Evolutionary conservation across 2,113 vertebrate genomes (phyloP), one percentile per base, ranked within the genome.

Genomic region (Lepidothrix coronata): DNA sequence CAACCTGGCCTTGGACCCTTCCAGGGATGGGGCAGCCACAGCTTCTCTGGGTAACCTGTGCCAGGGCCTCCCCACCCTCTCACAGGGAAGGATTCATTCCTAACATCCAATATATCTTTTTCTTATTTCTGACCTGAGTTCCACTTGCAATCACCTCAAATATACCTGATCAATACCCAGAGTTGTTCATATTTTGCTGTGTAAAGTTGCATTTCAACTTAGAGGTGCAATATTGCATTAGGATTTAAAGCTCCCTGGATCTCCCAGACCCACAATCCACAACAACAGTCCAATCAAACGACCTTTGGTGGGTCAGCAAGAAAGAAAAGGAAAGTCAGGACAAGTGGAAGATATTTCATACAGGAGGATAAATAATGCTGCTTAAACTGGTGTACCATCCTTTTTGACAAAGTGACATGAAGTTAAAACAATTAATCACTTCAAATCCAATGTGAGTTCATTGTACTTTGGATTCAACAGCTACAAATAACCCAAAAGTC

Each of bases 81-180:
- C 55, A 21, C 55, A 57, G 55, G 30, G 30, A 46, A 4, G 2
- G 27, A 54, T 65, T 72, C 25, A 25, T 27, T 4, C 43, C 58
- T 14, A 25, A 22, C 0, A 18, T 49, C 67, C 43, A 8, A 35
- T 18, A 20, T 5, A 5, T 31, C 35, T 12, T 31, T 61, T 37
- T 9, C 18, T 57, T 19, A 48, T 61, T 65, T 88, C 35, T 35
- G 30, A 30, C 9, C 8, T 0, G 4, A 85, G 7, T 51, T 83
- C 52, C 24, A 24, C 4, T 51, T 39, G 10, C 1, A 51, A 0
- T n/a, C 48, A 39, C 23, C 20, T 63, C 37, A 19, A 44, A 19
- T 16, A 6, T 3, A 14, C 2, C 6, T 7, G 19, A 6, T 12
- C 7, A 21, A n/a, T 41, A 17, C 1, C 28, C 31, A 10, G 4